A percentile compares a stretch with the other conserved stretches of the same genome.
These are phyloP conservation scores for Tokudaia muenninki DNA, from an alignment of 2,797 vertebrate genomes.

Conservation along the genomic window DNA sequence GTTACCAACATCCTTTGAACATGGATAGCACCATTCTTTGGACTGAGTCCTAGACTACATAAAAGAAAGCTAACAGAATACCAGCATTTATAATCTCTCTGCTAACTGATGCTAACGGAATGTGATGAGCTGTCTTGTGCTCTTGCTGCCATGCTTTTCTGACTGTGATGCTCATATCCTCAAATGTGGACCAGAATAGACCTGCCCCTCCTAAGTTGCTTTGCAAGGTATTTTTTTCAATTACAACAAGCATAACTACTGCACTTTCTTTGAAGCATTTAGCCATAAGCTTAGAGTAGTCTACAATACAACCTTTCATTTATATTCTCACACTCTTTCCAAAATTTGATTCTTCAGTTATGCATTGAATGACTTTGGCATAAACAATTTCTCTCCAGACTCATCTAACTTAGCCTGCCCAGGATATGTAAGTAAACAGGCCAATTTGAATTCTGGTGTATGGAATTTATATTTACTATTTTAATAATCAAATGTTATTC, in stretches of 20 bases:
- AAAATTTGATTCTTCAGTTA: background rate
- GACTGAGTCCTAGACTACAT: background rate
- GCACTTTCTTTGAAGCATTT: background rate
- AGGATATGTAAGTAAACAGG: background rate
- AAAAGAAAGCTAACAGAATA: background rate
- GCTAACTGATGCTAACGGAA: background rate
- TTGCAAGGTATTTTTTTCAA: background rate
- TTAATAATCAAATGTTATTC: background rate
- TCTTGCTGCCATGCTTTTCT: background rate
- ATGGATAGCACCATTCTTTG: background rate
- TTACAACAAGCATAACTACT: background rate
- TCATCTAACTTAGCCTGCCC: background rate
- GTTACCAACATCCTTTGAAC: no score
- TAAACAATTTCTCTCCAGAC: background rate
- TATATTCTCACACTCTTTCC: background rate
- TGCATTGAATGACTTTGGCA: background rate
- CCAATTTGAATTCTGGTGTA: background rate
- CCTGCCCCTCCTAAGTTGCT: background rate
- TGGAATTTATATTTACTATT: background rate
- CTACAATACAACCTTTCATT: background rate
- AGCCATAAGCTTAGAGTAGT: background rate
- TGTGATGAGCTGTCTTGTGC: rapidly evolving
- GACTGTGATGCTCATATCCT: background rate
- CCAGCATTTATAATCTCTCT: background rate
- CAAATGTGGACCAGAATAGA: background rate